Evolutionary conservation across 2,888 invertebrate species (phyloP).

Genomic region (Halictus quadricinctus): DNA sequence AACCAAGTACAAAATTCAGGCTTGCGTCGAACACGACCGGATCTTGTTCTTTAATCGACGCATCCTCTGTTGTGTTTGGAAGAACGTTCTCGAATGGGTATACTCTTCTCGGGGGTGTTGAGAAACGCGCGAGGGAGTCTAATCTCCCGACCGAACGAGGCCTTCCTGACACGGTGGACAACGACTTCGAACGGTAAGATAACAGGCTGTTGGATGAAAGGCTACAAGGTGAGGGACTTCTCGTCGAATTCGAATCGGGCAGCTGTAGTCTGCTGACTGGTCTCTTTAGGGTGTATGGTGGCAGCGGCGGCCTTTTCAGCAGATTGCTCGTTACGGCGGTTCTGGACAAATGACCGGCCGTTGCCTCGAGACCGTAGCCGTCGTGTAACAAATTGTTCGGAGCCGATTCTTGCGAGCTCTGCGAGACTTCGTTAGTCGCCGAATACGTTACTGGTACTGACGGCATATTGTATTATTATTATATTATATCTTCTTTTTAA

Average conservation of each 20-base stretch:
- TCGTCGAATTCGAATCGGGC: slow-evolving; percentile 10
- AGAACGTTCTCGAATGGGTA: slow-evolving; percentile 85
- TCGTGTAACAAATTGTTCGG: slow-evolving; percentile 10
- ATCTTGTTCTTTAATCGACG: slow-evolving; percentile 87
- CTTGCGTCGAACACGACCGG: slow-evolving; percentile 93
- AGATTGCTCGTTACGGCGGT: background rate
- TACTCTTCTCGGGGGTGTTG: slow-evolving; percentile 85
- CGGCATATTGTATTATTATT: slow-evolving; percentile 50
- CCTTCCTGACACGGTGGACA: slow-evolving; percentile 51
- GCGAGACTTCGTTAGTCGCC: slow-evolving; percentile 2
- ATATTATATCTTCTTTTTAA: background rate
- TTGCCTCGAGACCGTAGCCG: slow-evolving; percentile 3
- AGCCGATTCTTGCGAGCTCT: slow-evolving; percentile 10
- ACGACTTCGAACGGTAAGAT: slow-evolving; percentile 54
- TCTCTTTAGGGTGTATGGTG: slow-evolving; percentile 47
- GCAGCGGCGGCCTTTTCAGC: slow-evolving; percentile 60
- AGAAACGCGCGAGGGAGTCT: slow-evolving; percentile 43
- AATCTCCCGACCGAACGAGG: slow-evolving; percentile 32
- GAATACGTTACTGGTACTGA: slow-evolving; percentile 51
- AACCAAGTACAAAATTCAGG: slow-evolving; percentile 90
- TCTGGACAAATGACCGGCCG: slow-evolving; percentile 3
- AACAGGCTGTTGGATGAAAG: slow-evolving; percentile 53
- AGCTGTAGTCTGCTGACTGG: slow-evolving; percentile 40
- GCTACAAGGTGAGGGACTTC: slow-evolving; percentile 66
- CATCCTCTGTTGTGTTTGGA: slow-evolving; percentile 84